A percentile compares a stretch with the other conserved stretches of the same genome.
Conservation (phyloP, 1,140 invertebrate species). For the Hermetia illucens region DNA sequence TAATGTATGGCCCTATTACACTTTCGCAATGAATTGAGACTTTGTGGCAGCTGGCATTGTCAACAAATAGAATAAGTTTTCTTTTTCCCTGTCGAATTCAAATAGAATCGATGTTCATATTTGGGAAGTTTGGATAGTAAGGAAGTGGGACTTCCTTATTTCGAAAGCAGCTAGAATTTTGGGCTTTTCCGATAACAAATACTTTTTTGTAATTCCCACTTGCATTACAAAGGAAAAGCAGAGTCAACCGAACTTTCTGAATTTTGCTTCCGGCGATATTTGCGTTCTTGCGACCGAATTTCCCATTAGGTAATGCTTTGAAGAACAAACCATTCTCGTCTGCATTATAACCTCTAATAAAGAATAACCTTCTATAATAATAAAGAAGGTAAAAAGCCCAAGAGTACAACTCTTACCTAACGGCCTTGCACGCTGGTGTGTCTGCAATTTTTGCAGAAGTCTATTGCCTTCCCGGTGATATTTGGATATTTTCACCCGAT, state of each 20-base stretch:
- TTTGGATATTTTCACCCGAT: too few species aligned
- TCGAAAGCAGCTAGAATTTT: constrained; percentile 5
- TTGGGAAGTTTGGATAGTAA: constrained; percentile 6
- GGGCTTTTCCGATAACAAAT: constrained; percentile 3
- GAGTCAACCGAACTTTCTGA: constrained; percentile 2
- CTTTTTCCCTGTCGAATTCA: constrained; percentile 2
- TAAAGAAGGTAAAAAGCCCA: too few species aligned
- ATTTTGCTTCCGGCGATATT: background rate
- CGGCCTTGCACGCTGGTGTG: too few species aligned
- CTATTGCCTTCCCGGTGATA: too few species aligned
- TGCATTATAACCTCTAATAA: too few species aligned
- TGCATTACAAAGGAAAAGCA: constrained; percentile 5
- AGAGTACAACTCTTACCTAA: too few species aligned
- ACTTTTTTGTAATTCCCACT: constrained; percentile 5
- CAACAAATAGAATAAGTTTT: constrained; percentile 6
- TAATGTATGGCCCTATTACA: too few species aligned
- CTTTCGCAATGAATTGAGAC: too few species aligned
- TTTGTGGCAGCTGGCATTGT: constrained; percentile 6
- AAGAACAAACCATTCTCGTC: constrained; percentile 3
- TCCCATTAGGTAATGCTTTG: constrained; percentile 1
- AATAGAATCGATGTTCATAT: constrained; percentile 5
- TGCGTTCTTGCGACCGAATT: background rate
- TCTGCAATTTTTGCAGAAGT: too few species aligned
- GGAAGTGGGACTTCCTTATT: constrained; percentile 1
- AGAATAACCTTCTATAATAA: too few species aligned